phyloP scores from a whole-genome alignment of 2,113 vertebrate species.

The Pituophis catenifer region DNA sequence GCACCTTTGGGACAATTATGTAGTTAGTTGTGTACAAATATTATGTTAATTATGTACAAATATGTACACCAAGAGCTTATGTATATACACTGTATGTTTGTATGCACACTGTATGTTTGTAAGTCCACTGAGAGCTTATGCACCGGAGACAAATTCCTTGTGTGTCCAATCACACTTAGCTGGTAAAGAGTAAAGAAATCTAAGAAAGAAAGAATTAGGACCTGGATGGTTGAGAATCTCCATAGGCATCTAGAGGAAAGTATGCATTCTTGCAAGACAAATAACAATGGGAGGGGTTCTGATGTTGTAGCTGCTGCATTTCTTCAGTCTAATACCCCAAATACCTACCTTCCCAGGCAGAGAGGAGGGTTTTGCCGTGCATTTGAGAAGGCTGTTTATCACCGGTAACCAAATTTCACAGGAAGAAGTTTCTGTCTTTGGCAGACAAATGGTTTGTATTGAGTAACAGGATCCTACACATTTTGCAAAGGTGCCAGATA shows the following conservation, averaged over 20 bases:
- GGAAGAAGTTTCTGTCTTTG: constrained; percentile 46
- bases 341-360: not conserved
- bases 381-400: constrained; percentile 44
- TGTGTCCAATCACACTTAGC: not conserved
- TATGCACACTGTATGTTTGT: not conserved
- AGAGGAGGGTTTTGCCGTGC: constrained; percentile 26
- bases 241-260: not conserved
- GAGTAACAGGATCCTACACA: constrained; percentile 59
- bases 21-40: not conserved
- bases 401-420: constrained; percentile 52
- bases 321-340: constrained; percentile 4
- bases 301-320: not conserved
- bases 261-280: constrained; percentile 1
- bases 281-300: constrained; percentile 7
- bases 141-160: not conserved
- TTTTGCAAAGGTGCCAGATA: constrained; percentile 64
- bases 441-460: constrained; percentile 71
- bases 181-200: not conserved
- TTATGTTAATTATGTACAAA: not conserved
- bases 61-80: not conserved
- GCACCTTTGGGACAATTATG: not conserved
- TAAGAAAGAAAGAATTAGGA: not conserved
- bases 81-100: not conserved
- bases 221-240: not conserved
- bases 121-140: not conserved